Evolutionary conservation across 2,797 vertebrate genomes (phyloP).

Genomic region (Gadopsis marmoratus): DNA sequence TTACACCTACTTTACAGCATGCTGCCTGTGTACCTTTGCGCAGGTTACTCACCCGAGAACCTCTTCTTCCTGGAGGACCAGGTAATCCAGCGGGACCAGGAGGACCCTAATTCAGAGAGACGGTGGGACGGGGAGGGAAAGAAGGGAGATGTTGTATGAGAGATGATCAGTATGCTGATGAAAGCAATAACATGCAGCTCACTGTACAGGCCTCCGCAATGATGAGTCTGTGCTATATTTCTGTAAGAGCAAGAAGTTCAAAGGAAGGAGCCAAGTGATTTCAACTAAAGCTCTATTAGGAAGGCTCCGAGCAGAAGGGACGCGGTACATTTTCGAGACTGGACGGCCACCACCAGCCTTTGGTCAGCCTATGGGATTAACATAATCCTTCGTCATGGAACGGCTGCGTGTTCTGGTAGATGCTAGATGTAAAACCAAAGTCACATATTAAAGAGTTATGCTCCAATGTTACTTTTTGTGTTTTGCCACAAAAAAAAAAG

Average conservation of each 20-base stretch:
- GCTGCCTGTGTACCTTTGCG: not conserved
- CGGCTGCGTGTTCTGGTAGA: slow-evolving; percentile 2
- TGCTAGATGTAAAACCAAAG: not conserved
- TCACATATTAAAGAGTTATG: not conserved
- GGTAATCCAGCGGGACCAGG: slow-evolving; percentile 93
- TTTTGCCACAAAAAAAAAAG: not conserved
- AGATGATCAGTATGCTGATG: slow-evolving; percentile 62
- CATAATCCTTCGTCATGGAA: slow-evolving; percentile 28
- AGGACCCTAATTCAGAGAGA: slow-evolving; percentile 88
- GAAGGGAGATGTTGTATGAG: slow-evolving; percentile 43
- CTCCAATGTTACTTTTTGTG: not conserved
- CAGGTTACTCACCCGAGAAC: slow-evolving; percentile 91
- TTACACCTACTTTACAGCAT: not conserved
- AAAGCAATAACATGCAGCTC: slow-evolving; percentile 76
- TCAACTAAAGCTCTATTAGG: slow-evolving; percentile 41
- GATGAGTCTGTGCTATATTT: slow-evolving; percentile 64
- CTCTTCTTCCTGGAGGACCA: slow-evolving; percentile 93
- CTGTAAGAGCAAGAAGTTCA: slow-evolving; percentile 58
- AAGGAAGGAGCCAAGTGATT: slow-evolving; percentile 55
- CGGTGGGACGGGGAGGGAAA: slow-evolving; percentile 40
- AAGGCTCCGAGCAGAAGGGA: slow-evolving; percentile 36
- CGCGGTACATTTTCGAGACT: slow-evolving; percentile 35
- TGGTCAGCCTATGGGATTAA: slow-evolving; percentile 18
- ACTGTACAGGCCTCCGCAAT: slow-evolving; percentile 54
- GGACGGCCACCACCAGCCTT: slow-evolving; percentile 24